phyloP scores from a whole-genome alignment of 2,888 invertebrate genomes.

The Pristionchus fissidentatus region DNA sequence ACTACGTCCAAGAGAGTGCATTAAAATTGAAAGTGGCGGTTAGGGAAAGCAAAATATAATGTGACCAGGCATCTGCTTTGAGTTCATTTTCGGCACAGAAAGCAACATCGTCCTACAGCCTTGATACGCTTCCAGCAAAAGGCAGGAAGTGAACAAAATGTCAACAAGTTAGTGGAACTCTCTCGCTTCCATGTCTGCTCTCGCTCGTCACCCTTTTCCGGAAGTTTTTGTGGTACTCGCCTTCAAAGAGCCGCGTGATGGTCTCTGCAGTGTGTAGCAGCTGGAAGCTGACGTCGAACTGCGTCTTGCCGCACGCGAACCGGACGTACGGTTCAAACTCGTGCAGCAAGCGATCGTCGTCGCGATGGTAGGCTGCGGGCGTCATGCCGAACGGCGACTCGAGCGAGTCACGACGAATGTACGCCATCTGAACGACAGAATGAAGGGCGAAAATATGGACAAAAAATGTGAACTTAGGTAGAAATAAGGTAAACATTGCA shows the following conservation, averaged over 20 bases:
- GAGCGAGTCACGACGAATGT: slow-evolving; percentile 27
- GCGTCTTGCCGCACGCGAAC: neutral
- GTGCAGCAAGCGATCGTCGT: neutral
- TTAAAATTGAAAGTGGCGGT: neutral
- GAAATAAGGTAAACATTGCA: too few relatives aligned
- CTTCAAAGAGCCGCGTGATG: slow-evolving; percentile 18
- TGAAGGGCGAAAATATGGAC: too few relatives aligned
- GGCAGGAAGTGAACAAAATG: neutral
- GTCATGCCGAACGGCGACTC: slow-evolving; percentile 37
- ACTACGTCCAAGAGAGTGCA: too few relatives aligned
- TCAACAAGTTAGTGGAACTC: neutral
- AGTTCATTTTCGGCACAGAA: too few relatives aligned
- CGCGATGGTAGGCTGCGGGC: neutral
- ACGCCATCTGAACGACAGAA: neutral
- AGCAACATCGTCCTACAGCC: too few relatives aligned
- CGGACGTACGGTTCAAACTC: slow-evolving; percentile 7
- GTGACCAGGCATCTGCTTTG: too few relatives aligned
- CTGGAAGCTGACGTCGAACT: slow-evolving; percentile 12
- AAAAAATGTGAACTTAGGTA: too few relatives aligned
- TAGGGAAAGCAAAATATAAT: neutral
- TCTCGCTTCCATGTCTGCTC: too few relatives aligned
- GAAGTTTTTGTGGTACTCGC: too few relatives aligned
- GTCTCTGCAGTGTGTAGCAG: neutral
- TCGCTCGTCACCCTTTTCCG: too few relatives aligned
- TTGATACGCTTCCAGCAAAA: too few relatives aligned